Base-by-base conservation (phyloP, 2,113 vertebrate genomes). In the Lycaon pictus region DNA sequence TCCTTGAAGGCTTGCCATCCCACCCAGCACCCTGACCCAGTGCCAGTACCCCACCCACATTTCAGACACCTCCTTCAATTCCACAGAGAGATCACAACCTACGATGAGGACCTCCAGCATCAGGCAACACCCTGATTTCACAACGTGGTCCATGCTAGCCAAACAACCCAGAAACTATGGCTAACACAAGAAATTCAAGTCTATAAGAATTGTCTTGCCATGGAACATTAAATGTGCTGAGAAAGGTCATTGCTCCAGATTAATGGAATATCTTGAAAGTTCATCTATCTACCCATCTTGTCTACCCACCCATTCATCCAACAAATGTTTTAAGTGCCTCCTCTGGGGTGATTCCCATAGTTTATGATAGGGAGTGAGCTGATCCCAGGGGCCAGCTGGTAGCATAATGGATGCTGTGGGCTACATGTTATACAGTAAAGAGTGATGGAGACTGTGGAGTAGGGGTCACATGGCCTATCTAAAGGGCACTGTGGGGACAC, bases 1-100 rank as follows among this genome's bases (percentile, higher is more conserved):
- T 90, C 83, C 79, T 92, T 85, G 29, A 82, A 94, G 77, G 12
- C 35, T 82, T 25, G 5, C 65, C 23, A 29, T 53, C 74, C 67
- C 10, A 0, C 88, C 83, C 55, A 63, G 17, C 22, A 60, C 43
- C 51, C n/a, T 23, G 4, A 58, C 62, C n/a, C 60, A 7, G 80
- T 55, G 81, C 88, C 91, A 92, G 88, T 92, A 88, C 80, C n/a
- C 80, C 90, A 93, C 97, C 94, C 60, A 81, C 27, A 27, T 95
- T 51, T 71, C 35, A 58, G 81, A 96, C 55, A 29, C 85, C 86
- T 95, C 89, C 51, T 11, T 76, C 72, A 84, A 55, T 53, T 88
- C 88, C 56, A 27, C 37, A 6, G 43, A 71, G 81, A 90, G 32
- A 92, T 76, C 23, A 20, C 67, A 79, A 69, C 93, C 85, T 83